These are phyloP conservation scores for Chionodraco myersi DNA, from an alignment of 2,113 vertebrate genomes.

Conservation along the genomic window DNA sequence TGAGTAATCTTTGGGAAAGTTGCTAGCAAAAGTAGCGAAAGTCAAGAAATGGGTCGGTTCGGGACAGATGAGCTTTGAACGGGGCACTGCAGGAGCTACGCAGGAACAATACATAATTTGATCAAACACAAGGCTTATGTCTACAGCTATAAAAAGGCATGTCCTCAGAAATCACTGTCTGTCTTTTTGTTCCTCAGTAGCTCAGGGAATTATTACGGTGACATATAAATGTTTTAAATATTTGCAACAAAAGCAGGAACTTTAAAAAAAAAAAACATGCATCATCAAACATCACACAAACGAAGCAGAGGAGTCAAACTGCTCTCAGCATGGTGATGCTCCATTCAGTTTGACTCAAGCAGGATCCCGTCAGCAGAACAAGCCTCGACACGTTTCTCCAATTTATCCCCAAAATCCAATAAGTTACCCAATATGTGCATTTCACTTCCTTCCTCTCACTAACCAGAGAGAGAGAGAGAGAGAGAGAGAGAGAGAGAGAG, in stretches of 20 bases:
- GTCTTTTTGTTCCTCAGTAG: neutral
- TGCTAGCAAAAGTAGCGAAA: no score
- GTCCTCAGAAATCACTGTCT: neutral
- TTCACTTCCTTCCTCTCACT: slow-evolving; percentile 62
- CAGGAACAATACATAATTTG: no score
- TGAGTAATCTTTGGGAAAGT: no score
- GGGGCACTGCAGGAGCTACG: neutral
- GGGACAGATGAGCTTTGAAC: no score
- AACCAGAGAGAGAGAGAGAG: neutral
- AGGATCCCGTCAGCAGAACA: slow-evolving; percentile 25
- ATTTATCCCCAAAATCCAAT: slow-evolving; percentile 69
- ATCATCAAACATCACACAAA: neutral
- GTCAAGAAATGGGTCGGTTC: no score
- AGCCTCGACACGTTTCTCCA: slow-evolving; percentile 57
- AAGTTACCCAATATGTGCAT: slow-evolving; percentile 66
- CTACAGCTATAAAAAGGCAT: no score
- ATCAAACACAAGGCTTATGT: no score
- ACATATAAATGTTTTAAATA: neutral
- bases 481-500: slow-evolving; percentile 32
- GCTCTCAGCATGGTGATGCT: neutral
- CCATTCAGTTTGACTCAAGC: neutral
- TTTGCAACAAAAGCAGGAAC: neutral
- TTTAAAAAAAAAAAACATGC: neutral
- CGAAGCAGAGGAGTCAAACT: neutral
- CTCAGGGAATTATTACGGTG: neutral